A percentile compares a stretch with the other conserved stretches of the same genome.
These are phyloP conservation scores for Apis laboriosa DNA, from an alignment of 1,140 invertebrate genomes.

Conservation along the genomic window DNA sequence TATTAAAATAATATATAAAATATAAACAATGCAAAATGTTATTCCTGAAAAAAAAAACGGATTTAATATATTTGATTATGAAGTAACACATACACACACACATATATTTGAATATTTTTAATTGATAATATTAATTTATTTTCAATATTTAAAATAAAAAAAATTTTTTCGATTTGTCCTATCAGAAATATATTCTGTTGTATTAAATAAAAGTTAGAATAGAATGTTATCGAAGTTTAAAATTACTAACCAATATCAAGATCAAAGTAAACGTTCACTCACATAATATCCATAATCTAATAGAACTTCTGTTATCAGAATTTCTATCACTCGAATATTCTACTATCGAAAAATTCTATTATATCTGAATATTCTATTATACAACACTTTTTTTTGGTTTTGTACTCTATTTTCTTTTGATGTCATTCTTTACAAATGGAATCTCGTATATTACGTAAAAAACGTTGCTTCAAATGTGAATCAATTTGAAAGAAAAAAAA, in stretches of 20 bases:
- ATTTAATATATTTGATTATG: too few relatives aligned
- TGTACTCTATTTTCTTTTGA: background rate
- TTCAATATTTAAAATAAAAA: background rate
- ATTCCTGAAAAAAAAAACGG: too few relatives aligned
- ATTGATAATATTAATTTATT: background rate
- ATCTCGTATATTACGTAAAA: background rate
- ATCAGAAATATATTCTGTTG: background rate
- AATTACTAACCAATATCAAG: constrained; percentile 20
- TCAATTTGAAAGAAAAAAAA: background rate
- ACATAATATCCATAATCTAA: constrained; percentile 1
- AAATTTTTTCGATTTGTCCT: background rate
- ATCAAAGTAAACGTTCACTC: constrained; percentile 20
- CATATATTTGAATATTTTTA: background rate
- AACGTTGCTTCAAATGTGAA: background rate
- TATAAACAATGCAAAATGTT: too few relatives aligned
- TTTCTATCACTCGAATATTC: constrained; percentile 6
- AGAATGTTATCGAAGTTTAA: background rate
- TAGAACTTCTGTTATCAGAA: constrained; percentile 15
- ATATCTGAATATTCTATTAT: constrained; percentile 20
- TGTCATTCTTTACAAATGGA: background rate
- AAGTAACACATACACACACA: background rate
- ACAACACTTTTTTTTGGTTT: background rate
- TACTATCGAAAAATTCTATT: background rate
- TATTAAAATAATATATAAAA: too few relatives aligned
- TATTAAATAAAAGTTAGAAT: background rate